Evolutionary conservation across 2,888 invertebrate species (phyloP).

Genomic region (Tetrapedia diversipes): DNA sequence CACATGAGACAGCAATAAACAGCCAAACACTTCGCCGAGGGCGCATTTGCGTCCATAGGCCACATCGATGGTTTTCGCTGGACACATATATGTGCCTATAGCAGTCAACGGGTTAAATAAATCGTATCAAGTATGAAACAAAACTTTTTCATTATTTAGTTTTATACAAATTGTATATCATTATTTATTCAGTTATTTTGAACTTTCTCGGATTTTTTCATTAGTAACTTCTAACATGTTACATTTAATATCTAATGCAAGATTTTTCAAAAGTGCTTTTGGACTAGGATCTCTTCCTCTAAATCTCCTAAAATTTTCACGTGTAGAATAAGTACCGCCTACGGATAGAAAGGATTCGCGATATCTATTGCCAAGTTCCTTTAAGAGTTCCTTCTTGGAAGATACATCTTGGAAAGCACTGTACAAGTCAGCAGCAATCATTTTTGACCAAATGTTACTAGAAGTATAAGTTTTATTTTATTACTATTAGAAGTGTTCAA

Average conservation of each 20-base stretch:
- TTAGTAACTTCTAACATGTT: neutral
- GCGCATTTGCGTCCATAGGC: too few relatives aligned
- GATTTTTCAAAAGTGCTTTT: constrained; percentile 89
- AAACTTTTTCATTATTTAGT: constrained; percentile 7
- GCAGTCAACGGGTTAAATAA: too few relatives aligned
- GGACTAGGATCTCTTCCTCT: constrained; percentile 96
- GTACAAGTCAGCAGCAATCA: constrained; percentile 95
- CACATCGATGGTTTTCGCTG: too few relatives aligned
- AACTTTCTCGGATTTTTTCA: neutral
- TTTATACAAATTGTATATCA: constrained; percentile 42
- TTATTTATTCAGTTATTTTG: neutral
- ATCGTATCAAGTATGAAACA: constrained; percentile 11
- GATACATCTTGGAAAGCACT: constrained; percentile 90
- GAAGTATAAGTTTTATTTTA: constrained; percentile 82
- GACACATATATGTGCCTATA: too few relatives aligned
- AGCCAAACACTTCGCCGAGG: too few relatives aligned
- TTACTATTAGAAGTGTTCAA: neutral
- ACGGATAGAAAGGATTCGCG: constrained; percentile 92
- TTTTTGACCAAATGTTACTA: constrained; percentile 92
- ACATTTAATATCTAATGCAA: constrained; percentile 82
- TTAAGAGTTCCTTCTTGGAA: constrained; percentile 83
- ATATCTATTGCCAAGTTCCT: constrained; percentile 88
- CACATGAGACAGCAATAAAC: too few relatives aligned
- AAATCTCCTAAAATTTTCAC: constrained; percentile 94
- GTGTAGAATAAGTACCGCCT: constrained; percentile 92